These are phyloP conservation scores for Tamandua tetradactyla DNA, from an alignment of 2,797 vertebrate species.

Conservation along the genomic window DNA sequence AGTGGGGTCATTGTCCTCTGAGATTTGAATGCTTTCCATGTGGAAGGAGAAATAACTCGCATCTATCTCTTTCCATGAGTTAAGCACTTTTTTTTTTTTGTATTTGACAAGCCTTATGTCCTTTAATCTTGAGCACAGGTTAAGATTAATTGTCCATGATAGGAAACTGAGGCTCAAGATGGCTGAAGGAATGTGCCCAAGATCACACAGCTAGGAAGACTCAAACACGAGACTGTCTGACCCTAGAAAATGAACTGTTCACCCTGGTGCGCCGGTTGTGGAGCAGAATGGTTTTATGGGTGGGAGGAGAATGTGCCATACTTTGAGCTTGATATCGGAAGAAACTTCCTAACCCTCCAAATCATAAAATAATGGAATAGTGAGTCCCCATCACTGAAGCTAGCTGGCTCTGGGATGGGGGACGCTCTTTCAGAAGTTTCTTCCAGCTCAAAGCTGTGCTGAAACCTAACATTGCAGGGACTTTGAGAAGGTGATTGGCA, in stretches of 20 bases:
- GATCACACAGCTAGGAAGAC: neutral
- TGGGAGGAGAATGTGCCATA: neutral
- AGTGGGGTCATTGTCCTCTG: neutral
- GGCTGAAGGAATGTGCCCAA: neutral
- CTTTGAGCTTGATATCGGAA: slow-evolving; percentile 7
- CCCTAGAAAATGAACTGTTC: neutral
- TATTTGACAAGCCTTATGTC: neutral
- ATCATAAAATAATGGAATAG: neutral
- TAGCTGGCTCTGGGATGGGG: neutral
- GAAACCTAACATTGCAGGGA: neutral
- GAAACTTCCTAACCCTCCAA: neutral
- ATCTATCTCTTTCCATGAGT: neutral
- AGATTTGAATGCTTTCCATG: neutral
- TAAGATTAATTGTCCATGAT: neutral
- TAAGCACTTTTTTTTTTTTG: neutral
- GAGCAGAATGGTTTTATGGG: neutral
- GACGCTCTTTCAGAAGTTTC: neutral
- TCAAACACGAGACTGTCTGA: neutral
- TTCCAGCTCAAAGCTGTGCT: neutral
- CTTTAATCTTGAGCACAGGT: neutral
- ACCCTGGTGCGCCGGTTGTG: neutral
- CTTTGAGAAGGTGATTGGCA: neutral
- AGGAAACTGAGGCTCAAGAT: neutral
- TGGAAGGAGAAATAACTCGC: neutral
- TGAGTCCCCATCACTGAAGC: neutral